Base-by-base conservation (phyloP, 2,888 invertebrate genomes). In the Ashinkailepas kermadecensis region DNA sequence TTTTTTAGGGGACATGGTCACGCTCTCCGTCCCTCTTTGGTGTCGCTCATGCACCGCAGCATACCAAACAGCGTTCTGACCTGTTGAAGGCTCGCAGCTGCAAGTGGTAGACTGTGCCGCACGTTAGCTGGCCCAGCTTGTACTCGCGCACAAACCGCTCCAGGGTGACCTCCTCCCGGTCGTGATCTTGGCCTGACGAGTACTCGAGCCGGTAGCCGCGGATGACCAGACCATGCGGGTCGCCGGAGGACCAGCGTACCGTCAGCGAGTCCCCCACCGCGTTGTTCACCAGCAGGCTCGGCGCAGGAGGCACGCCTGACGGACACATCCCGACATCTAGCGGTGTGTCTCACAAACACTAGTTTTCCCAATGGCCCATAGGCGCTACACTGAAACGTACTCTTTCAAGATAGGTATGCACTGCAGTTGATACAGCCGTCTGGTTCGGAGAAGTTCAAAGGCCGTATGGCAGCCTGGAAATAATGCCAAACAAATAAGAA, bases 71-170 rank as follows among this genome's bases (percentile, higher is more conserved):
- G 58, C 58, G 58, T 64, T 13, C 65, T 65, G 7, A 70, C 70
- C 70, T 70, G 80, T 83, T 83, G 80, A 81, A 81, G 4, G 83
- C 83, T 0, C 81, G 82, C 65, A 84, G 81, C 56, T 82, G 82
- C 70, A 84, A 83, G 70, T 82, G 82, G 78, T 84, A 83, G 0
- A 79, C 78, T 0, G 83, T 83, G n/a, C 84, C 84, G 58, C 84
- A 84, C 13, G 82, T 67, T 23, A 84, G 82, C 7, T 81, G 81
- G 2, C 62, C 81, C 13, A 81, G 81, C 15, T 82, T 84, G 82
- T 82, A 81, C 54, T 82, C 81, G 7, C 80, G 81, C 12, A 81
- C 82, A 21, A 80, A 79, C 15, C 84, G 83, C 4, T 80, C 64
- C 0, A 82, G 78, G 23, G 58, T 23, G 64, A 82, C 23, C 23